These are phyloP conservation scores for Epizoanthus ramosus DNA, from an alignment of 92 coral and sea anemone genomes.

Conservation along the genomic window DNA sequence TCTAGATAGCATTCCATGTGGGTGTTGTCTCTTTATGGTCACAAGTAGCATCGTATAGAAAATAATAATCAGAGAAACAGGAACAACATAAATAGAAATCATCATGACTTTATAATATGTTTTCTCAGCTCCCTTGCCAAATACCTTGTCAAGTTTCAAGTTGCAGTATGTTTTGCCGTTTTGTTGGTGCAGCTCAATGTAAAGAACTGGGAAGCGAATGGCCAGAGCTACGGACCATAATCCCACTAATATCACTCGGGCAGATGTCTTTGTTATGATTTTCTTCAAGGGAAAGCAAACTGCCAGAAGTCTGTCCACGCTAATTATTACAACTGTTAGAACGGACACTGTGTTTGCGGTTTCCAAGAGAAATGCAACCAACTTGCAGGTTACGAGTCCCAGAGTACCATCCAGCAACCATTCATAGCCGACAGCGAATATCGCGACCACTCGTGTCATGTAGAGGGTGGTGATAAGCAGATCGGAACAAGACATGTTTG, in stretches of 20 bases:
- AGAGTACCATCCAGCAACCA: conserved; percentile 7
- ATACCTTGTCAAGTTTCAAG: conserved; percentile 5
- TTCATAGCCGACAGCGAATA: conserved; percentile 16
- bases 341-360: conserved; percentile 20
- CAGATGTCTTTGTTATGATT: conserved; percentile 10
- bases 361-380: conserved; percentile 19
- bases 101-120: conserved; percentile 1
- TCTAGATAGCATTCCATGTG: not conserved
- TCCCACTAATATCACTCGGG: not conserved
- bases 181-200: conserved; percentile 14
- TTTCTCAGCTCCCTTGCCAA: conserved; percentile 13
- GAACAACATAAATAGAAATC: conserved; percentile 12
- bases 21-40: not conserved
- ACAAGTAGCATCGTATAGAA: conserved; percentile 14
- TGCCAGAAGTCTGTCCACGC: conserved; percentile 30
- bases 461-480: not conserved
- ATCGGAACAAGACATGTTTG: not conserved
- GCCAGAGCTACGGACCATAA: not conserved
- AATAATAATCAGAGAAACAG: not conserved
- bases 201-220: conserved; percentile 27
- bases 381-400: conserved; percentile 19
- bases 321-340: conserved; percentile 14
- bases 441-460: conserved; percentile 23
- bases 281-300: conserved; percentile 18
- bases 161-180: conserved; percentile 27